These are phyloP conservation scores for Oedothorax gibbosus DNA, from an alignment of 1,140 invertebrate genomes.

Conservation along the genomic window DNA sequence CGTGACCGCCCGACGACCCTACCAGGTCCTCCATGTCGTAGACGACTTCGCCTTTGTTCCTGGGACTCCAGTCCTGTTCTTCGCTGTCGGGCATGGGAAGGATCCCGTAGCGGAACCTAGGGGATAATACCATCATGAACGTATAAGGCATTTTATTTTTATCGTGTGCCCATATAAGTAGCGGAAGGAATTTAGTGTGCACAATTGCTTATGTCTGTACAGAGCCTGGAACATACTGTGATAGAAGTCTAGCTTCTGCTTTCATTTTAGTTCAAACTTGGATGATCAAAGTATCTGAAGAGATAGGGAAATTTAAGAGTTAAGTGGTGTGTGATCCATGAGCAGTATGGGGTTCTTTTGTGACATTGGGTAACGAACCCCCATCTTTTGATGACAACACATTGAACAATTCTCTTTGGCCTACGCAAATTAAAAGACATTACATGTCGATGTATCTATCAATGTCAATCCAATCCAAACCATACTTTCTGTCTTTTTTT, in stretches of 20 bases:
- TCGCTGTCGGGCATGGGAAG: constrained; percentile 12
- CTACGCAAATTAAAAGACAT: no score
- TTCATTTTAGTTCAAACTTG: no score
- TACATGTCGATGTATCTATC: no score
- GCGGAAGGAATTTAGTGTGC: not conserved
- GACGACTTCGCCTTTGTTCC: constrained; percentile 31
- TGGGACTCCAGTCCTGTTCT: constrained; percentile 1
- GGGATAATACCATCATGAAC: not conserved
- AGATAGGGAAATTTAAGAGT: no score
- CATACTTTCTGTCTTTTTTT: no score
- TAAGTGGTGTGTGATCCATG: no score
- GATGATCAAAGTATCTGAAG: not conserved
- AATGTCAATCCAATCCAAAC: no score
- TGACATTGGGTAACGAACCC: no score
- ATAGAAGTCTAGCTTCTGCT: no score
- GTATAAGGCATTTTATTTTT: not conserved
- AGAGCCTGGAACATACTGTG: not conserved
- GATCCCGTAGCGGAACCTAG: constrained; percentile 36
- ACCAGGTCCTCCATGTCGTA: constrained; percentile 43
- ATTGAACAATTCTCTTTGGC: no score
- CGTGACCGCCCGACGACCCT: constrained; percentile 43
- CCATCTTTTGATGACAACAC: no score
- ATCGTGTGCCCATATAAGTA: not conserved
- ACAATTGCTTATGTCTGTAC: not conserved
- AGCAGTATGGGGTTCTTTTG: no score